Evolutionary conservation across 1,140 invertebrate species (phyloP).

Genomic region (Diploscapter pachys): DNA sequence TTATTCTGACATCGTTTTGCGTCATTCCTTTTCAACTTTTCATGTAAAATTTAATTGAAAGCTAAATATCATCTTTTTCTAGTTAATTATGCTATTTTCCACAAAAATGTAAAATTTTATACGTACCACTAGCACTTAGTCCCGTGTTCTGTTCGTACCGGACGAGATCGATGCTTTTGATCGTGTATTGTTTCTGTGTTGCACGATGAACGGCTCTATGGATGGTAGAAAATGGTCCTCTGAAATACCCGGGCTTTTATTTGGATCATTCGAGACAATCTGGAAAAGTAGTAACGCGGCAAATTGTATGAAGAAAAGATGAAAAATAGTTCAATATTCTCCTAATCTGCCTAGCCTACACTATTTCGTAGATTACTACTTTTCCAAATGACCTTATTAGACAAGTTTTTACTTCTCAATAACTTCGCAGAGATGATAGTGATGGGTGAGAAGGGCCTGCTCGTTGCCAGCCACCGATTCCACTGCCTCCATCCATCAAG

Average conservation of each 20-base stretch:
- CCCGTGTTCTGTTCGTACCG: slow-evolving; percentile 44
- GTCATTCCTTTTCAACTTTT: no score
- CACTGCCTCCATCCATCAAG: no score
- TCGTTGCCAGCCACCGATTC: slow-evolving; percentile 32
- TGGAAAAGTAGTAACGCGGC: no score
- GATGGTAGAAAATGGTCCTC: slow-evolving; percentile 94
- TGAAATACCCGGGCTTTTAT: slow-evolving; percentile 62
- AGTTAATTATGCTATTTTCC: no score
- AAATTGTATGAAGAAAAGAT: no score
- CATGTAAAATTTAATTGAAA: no score
- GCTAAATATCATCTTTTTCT: no score
- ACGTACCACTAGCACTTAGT: slow-evolving; percentile 45
- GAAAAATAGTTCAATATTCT: no score
- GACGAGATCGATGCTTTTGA: slow-evolving; percentile 94
- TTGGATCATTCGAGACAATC: no score
- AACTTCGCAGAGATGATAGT: slow-evolving; percentile 52
- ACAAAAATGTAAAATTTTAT: no score
- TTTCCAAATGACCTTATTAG: slow-evolving; percentile 4
- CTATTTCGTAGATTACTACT: slow-evolving; percentile 2
- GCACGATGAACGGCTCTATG: slow-evolving; percentile 89
- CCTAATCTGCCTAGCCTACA: background rate
- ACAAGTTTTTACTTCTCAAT: slow-evolving; percentile 48
- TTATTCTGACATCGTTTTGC: no score
- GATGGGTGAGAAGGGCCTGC: slow-evolving; percentile 51
- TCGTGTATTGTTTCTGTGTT: slow-evolving; percentile 90